phyloP scores from a whole-genome alignment of 2,888 invertebrate genomes.

The Macropis europaea region DNA sequence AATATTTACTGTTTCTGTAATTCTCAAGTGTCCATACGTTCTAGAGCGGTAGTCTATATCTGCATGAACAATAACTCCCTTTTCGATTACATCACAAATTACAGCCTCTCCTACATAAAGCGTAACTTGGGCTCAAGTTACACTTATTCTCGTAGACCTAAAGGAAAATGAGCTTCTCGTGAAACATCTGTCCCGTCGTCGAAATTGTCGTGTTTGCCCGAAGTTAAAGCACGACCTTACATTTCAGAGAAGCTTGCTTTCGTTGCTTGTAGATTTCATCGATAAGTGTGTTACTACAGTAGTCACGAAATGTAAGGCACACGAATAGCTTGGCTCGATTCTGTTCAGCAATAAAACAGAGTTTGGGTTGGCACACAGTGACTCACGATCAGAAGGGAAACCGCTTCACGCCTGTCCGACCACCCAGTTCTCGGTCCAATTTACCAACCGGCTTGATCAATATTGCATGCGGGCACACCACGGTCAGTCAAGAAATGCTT shows the following conservation, averaged over 20 bases:
- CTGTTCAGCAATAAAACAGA: constrained; percentile 18
- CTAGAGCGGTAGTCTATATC: no score
- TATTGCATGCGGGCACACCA: constrained; percentile 57
- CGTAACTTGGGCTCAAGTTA: no score
- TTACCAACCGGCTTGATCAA: constrained; percentile 65
- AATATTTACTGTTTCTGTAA: no score
- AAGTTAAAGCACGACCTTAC: background rate
- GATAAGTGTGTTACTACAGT: constrained; percentile 2
- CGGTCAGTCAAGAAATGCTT: constrained; percentile 1
- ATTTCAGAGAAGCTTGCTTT: background rate
- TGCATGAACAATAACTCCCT: no score
- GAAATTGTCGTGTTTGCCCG: background rate
- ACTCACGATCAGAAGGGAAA: constrained; percentile 48
- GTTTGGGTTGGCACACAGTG: constrained; percentile 25
- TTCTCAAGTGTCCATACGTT: no score
- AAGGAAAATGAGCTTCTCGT: background rate
- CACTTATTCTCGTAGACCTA: no score
- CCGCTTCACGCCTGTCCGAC: constrained; percentile 42
- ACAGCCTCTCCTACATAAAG: no score
- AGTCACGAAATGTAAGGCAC: constrained; percentile 8
- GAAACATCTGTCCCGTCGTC: background rate
- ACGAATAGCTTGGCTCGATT: constrained; percentile 12
- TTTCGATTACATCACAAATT: no score
- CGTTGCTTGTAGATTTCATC: constrained; percentile 1
- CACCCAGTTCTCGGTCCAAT: constrained; percentile 36